These are phyloP conservation scores for Micronisus gabar DNA, from an alignment of 2,113 vertebrate species.

Conservation along the genomic window DNA sequence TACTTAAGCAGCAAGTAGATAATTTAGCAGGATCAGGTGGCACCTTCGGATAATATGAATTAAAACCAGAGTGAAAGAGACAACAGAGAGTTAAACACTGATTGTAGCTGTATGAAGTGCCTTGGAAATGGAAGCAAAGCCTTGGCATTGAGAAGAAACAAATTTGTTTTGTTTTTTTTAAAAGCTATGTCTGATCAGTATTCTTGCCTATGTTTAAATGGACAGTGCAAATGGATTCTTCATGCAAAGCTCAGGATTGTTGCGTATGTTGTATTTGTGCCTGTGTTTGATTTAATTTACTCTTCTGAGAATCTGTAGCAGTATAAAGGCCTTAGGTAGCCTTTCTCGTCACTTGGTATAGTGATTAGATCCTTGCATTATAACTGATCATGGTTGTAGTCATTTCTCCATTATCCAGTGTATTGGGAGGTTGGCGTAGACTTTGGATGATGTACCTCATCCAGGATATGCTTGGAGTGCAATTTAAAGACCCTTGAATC, in stretches of 20 bases:
- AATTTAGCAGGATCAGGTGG: not conserved
- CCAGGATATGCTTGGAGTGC: not conserved
- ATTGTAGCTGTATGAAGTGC: not conserved
- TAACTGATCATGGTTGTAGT: not conserved
- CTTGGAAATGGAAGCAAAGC: not conserved
- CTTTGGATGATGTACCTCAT: not conserved
- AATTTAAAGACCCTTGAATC: not conserved
- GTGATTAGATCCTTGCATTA: not conserved
- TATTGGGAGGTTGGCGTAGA: not conserved
- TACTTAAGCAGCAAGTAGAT: not conserved
- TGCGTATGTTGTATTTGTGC: not conserved
- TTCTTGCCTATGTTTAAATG: not conserved
- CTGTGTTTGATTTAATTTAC: not conserved
- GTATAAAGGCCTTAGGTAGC: not conserved
- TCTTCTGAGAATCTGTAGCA: not conserved
- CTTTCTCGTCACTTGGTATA: not conserved
- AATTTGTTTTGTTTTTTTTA: not conserved
- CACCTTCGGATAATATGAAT: not conserved
- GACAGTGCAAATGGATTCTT: not conserved
- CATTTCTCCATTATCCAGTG: not conserved
- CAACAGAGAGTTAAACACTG: not conserved
- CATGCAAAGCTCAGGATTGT: not conserved
- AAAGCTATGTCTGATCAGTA: not conserved
- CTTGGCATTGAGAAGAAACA: not conserved
- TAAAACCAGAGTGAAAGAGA: not conserved